Base-by-base conservation (phyloP, 2,888 invertebrate species). In the Monoplex corrugatus region DNA sequence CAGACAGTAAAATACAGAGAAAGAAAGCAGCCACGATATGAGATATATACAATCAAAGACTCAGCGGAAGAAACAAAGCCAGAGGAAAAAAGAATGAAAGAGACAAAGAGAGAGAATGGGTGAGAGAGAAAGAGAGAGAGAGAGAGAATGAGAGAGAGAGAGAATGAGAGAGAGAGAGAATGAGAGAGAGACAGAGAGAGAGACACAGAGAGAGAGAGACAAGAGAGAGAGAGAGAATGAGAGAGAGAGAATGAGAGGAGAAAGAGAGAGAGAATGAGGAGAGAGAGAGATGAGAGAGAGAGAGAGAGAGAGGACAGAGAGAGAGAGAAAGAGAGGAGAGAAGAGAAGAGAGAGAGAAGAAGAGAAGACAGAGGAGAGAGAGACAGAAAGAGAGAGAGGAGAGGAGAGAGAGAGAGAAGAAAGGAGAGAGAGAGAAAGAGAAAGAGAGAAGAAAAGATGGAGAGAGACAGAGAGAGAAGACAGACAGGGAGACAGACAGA, bases 401-500 rank as follows among this genome's bases (percentile, higher is more conserved):
- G 44, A 13, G 38, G 43, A 80, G 35, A 80, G 80, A 80, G 13
- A 80, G 43, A 80, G 35, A 80, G 80, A 80, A 5, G 2, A 6
- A 80, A 6, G 38, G 80, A 80, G 80, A 80, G 43, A 80, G 80
- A 80, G 35, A 80, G 38, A 80, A 6, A 80, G 80, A 35, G 80
- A 80, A 23, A 82, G 32, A 43, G 43, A 40, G 82, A 82, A 16
- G 38, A 40, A 68, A 32, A 68, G 86, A 86, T 6, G 38, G 86
- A 57, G 35, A 86, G 32, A 57, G 80, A 40, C 10, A 80, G 13
- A 68, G 68, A 68, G 10, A 50, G n/a, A n/a, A n/a, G 68, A 68
- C 10, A 68, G 68, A 19, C 28, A 68, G 16, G n/a, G 68, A 75
- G 68, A 68, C 68, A 80, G 80, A 80, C 35, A 80, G 23, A 80